Conservation (phyloP, 2,113 vertebrate genomes). For the Columbina picui region DNA sequence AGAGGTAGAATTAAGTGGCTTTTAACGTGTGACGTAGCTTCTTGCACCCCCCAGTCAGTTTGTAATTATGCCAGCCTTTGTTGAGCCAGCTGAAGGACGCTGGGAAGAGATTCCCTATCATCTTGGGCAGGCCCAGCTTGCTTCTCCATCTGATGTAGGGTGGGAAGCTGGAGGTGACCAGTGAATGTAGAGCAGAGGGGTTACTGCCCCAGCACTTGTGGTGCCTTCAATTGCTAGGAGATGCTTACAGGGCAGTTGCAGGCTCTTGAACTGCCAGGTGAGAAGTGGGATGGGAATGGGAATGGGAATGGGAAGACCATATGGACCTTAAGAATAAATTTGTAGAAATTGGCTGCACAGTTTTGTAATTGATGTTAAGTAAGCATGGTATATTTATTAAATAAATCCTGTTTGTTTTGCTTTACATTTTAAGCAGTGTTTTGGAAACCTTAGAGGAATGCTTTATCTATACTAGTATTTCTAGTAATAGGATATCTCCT, state of each 20-base stretch:
- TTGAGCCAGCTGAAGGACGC: background rate
- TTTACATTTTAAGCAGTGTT: background rate
- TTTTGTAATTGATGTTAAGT: background rate
- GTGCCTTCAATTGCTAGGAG: background rate
- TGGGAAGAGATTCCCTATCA: background rate
- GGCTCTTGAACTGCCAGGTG: background rate
- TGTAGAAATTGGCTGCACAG: background rate
- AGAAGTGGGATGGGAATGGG: background rate
- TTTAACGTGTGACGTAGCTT: background rate
- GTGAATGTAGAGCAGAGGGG: background rate
- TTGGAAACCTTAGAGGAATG: background rate
- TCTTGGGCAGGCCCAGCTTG: background rate
- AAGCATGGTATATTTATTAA: background rate
- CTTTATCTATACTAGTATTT: background rate
- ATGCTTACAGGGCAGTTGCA: accelerated
- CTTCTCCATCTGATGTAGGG: background rate
- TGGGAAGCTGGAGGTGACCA: background rate
- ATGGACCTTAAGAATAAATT: background rate
- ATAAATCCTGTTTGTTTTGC: background rate
- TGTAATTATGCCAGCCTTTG: background rate
- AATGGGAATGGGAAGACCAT: background rate
- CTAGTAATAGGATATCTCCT: background rate
- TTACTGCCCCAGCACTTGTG: background rate
- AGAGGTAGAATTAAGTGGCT: background rate
- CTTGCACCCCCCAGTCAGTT: background rate